Percentiles rank a stretch among this genome's conserved stretches.
These are phyloP conservation scores for Phalloptychus januarius DNA, from an alignment of 2,797 vertebrate species.

Conservation along the genomic window DNA sequence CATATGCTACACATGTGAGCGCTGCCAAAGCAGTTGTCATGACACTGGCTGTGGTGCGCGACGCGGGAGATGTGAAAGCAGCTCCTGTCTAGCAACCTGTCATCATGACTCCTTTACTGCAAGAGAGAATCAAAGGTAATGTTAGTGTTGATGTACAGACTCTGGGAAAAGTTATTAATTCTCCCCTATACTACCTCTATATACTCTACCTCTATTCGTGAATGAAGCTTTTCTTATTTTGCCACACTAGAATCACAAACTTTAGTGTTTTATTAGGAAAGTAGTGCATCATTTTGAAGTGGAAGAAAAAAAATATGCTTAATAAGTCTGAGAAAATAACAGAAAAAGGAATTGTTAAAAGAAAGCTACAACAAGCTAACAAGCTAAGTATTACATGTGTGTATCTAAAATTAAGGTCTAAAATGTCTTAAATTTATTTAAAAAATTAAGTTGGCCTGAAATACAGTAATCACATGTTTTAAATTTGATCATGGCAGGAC, in stretches of 20 bases:
- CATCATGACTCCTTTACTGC: slow-evolving; percentile 22
- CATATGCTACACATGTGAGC: slow-evolving; percentile 25
- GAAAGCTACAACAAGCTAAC: not conserved
- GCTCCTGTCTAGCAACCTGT: slow-evolving; percentile 4
- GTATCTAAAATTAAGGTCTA: too few relatives aligned
- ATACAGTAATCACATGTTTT: too few relatives aligned
- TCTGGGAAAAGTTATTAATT: not conserved
- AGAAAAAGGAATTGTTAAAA: not conserved
- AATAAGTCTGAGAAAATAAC: not conserved
- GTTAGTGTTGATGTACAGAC: not conserved
- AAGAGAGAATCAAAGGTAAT: slow-evolving; percentile 51
- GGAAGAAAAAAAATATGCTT: not conserved
- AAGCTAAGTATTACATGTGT: too few relatives aligned
- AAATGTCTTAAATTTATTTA: too few relatives aligned
- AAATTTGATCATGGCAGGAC: too few relatives aligned
- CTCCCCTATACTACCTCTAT: not conserved
- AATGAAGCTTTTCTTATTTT: not conserved
- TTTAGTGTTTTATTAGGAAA: not conserved
- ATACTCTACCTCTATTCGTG: too few relatives aligned
- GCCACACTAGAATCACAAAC: not conserved
- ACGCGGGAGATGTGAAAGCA: slow-evolving; percentile 12
- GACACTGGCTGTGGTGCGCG: slow-evolving; percentile 34
- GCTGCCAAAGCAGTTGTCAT: slow-evolving; percentile 27
- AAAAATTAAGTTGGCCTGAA: too few relatives aligned
- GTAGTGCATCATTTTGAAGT: not conserved